A percentile compares a stretch with the other conserved stretches of the same genome.
Evolutionary conservation across 2,113 vertebrate species (phyloP).

Genomic region (Rhinoderma darwinii): DNA sequence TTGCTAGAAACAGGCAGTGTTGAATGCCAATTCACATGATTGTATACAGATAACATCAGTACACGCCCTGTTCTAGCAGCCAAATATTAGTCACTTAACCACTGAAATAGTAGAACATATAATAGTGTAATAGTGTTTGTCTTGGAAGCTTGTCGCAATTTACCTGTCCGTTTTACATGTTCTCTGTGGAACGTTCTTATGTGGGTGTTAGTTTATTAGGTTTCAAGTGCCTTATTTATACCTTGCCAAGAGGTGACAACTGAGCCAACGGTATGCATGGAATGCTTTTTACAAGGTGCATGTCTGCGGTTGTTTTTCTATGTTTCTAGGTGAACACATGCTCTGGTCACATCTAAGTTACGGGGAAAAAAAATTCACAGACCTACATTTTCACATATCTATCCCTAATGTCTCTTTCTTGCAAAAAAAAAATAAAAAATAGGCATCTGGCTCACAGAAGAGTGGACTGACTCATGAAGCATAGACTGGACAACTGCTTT

Average conservation of each 20-base stretch:
- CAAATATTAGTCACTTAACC: conserved; percentile 37
- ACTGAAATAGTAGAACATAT: conserved; percentile 38
- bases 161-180: conserved; percentile 27
- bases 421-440: no score
- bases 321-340: conserved; percentile 42
- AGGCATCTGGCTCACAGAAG: no score
- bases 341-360: conserved; percentile 61
- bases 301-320: conserved; percentile 69
- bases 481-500: no score
- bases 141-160: conserved; percentile 4
- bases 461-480: no score
- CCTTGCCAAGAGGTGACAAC: conserved; percentile 64
- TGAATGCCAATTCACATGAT: conserved; percentile 3
- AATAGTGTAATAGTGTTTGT: conserved; percentile 31
- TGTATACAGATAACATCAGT: not conserved
- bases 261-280: conserved; percentile 73
- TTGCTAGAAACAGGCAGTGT: not conserved
- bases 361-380: conserved; percentile 57
- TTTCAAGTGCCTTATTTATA: conserved; percentile 69
- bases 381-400: not conserved
- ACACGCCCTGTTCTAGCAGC: not conserved
- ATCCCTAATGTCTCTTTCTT: conserved; percentile 54
- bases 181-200: conserved; percentile 55
- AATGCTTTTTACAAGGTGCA: conserved; percentile 75
- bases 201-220: conserved; percentile 61